A percentile compares a stretch with the other conserved stretches of the same genome.
phyloP scores from a whole-genome alignment of 2,113 vertebrate species.

The Pterophyllum scalare region DNA sequence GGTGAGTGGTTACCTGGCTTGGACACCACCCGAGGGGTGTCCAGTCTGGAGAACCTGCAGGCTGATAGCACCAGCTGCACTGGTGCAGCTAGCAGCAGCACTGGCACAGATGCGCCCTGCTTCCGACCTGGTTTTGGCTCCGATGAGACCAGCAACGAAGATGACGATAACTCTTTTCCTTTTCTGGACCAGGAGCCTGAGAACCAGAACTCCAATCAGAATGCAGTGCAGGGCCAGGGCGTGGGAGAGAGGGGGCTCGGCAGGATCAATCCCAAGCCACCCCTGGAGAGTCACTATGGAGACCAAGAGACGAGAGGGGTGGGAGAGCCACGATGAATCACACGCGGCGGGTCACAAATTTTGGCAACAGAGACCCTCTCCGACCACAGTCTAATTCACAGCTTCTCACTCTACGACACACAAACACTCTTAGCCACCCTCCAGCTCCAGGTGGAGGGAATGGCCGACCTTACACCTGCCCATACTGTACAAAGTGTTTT shows the following conservation, averaged over 20 bases:
- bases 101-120: constrained; percentile 20
- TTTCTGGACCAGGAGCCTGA: constrained; percentile 69
- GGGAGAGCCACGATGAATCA: constrained; percentile 38
- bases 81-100: constrained; percentile 34
- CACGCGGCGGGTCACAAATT: constrained; percentile 37
- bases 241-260: constrained; percentile 25
- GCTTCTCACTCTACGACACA: constrained; percentile 47
- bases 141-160: constrained; percentile 64
- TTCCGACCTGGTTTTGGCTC: constrained; percentile 59
- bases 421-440: constrained; percentile 45
- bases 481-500: constrained; percentile 76
- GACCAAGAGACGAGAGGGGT: constrained; percentile 50
- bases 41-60: constrained; percentile 58
- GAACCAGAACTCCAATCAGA: constrained; percentile 64
- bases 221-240: constrained; percentile 19
- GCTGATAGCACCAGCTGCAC: constrained; percentile 55
- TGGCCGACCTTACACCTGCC: constrained; percentile 74
- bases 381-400: constrained; percentile 63
- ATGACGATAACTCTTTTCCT: constrained; percentile 52
- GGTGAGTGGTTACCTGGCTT: constrained; percentile 65
- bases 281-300: constrained; percentile 54
- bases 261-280: constrained; percentile 44
- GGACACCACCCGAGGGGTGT: constrained; percentile 33
- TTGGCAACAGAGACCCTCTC: constrained; percentile 63
- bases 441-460: constrained; percentile 46